Evolutionary conservation across 2,888 invertebrate species (phyloP).

Genomic region (Melolontha melolontha): DNA sequence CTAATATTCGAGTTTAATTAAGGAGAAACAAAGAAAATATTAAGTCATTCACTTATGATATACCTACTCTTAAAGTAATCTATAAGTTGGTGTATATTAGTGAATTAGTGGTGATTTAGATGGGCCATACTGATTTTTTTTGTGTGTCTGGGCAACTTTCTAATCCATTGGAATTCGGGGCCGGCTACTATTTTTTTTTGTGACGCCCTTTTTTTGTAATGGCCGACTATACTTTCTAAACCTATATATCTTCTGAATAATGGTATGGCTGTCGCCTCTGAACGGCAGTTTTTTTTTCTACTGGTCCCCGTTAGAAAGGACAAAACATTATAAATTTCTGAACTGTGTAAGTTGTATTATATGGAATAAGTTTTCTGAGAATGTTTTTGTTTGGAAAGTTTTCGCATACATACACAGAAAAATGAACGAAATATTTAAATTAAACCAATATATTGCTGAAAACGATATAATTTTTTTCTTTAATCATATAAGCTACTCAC

Average conservation of each 20-base stretch:
- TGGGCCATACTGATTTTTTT: not conserved
- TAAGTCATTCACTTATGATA: too few relatives aligned
- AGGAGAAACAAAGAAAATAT: too few relatives aligned
- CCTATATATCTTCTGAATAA: slow-evolving; percentile 47
- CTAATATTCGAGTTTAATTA: too few relatives aligned
- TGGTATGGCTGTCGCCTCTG: slow-evolving; percentile 45
- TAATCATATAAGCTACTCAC: too few relatives aligned
- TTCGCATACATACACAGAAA: too few relatives aligned
- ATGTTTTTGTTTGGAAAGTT: too few relatives aligned
- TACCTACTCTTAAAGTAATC: too few relatives aligned
- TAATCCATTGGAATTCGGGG: slow-evolving; percentile 18
- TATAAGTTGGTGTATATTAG: not conserved
- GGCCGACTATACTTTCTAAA: slow-evolving; percentile 53
- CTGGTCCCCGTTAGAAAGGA: not conserved
- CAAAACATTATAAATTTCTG: slow-evolving; percentile 5
- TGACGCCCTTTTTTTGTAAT: slow-evolving; percentile 55
- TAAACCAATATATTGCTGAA: too few relatives aligned
- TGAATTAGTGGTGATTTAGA: not conserved
- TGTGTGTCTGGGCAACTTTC: slow-evolving; percentile 11
- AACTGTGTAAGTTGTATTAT: too few relatives aligned
- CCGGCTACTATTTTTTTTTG: slow-evolving; percentile 49
- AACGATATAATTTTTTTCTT: too few relatives aligned
- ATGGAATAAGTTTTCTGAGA: too few relatives aligned
- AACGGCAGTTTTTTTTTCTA: slow-evolving; percentile 31
- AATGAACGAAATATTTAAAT: too few relatives aligned